Evolutionary conservation across 2,797 vertebrate species (phyloP), one percentile per base, ranked within the genome.

Genomic region (Echeneis naucrates): DNA sequence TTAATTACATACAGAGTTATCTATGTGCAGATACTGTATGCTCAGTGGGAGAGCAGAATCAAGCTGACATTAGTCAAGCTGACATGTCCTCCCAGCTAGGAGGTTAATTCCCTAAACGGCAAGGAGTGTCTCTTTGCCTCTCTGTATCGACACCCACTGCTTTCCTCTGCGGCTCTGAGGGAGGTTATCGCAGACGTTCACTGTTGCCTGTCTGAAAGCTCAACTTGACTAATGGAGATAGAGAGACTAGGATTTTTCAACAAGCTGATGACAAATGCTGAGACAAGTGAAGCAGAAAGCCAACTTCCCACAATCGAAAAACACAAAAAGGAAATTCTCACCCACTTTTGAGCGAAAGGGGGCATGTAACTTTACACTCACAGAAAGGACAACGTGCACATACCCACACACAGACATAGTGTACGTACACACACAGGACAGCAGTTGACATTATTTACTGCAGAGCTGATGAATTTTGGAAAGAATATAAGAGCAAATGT

Each of bases 31-130:
- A 38, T 50, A 67, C 73, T 68, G 87, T 74, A 84, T 19, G 58
- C 88, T 75, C 79, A 19, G 86, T 42, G 74, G 70, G 73, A 57
- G 71, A 83, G 80, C 61, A 17, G 74, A 83, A 78, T 85, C 90
- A 86, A 76, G 86, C 88, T 89, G 90, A 92, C 88, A 89, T 90
- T 83, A 87, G 82, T 87, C 82, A 81, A 85, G 74, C 68, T 87
- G 90, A 91, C 90, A 92, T 76, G 90, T 88, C 84, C 82, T 88
- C 80, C 71, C 80, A 83, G 86, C 81, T 17, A 73, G 77, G 86
- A 90, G 86, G 89, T 87, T 89, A 88, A 91, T 92, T 92, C 90
- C 87, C 89, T 89, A 88, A 92, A 90, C 84, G 74, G 78, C 76
- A 73, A 84, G 84, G 68, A 84, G 86, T 35, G 62, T 78, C 68